These are phyloP conservation scores for Diglossa brunneiventris DNA, from an alignment of 2,113 vertebrate genomes.

Conservation along the genomic window DNA sequence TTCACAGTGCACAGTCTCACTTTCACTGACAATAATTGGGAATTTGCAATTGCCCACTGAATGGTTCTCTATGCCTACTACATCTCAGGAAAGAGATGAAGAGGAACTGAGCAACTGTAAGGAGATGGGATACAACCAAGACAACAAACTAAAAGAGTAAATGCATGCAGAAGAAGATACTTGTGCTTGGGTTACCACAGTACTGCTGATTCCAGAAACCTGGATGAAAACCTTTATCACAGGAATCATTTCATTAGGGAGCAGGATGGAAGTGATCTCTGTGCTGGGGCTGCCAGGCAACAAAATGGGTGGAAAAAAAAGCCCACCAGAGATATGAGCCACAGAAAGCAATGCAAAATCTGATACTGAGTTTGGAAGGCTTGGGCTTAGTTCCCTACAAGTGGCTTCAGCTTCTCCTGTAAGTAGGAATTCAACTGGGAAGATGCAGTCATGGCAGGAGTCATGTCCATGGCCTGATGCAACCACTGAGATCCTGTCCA, in stretches of 20 bases:
- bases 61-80: neutral
- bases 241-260: neutral
- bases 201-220: neutral
- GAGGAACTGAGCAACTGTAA: neutral
- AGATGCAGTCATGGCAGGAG: neutral
- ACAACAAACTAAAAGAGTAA: neutral
- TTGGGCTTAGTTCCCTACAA: neutral
- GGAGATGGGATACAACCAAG: neutral
- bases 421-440: neutral
- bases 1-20: conserved; percentile 13
- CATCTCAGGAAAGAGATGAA: neutral
- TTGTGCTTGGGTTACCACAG: neutral
- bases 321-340: neutral
- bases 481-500: neutral
- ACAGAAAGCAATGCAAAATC: neutral
- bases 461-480: neutral
- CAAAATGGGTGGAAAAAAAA: neutral
- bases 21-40: neutral
- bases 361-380: neutral
- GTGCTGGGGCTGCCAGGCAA: neutral
- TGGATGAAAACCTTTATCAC: neutral
- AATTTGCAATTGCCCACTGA: neutral
- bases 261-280: neutral
- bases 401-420: neutral
- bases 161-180: neutral